These are phyloP conservation scores for Chunga burmeisteri DNA, from an alignment of 2,113 vertebrate species.

Conservation along the genomic window DNA sequence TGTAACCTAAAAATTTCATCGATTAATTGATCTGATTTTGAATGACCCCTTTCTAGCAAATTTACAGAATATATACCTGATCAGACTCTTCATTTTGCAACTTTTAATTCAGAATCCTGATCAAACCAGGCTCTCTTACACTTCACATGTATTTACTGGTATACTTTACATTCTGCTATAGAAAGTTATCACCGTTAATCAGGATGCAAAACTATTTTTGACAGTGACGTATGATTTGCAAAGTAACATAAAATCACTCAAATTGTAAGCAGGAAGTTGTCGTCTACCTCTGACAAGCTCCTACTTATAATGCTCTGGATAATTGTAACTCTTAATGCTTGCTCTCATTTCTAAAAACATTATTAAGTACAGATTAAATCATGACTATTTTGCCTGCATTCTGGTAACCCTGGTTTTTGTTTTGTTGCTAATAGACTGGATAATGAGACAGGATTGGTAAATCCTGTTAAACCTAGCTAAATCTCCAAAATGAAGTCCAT, in stretches of 20 bases:
- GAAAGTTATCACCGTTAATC: not conserved
- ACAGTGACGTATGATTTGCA: not conserved
- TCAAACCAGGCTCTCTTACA: not conserved
- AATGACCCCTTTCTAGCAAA: not conserved
- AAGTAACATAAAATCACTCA: not conserved
- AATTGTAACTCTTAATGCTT: not conserved
- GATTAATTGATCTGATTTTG: not conserved
- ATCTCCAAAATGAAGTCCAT: not conserved
- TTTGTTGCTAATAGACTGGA: not conserved
- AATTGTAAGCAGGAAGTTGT: not conserved
- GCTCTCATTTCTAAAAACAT: not conserved
- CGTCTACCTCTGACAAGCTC: not conserved
- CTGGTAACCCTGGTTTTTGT: not conserved
- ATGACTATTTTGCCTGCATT: not conserved
- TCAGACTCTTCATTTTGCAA: not conserved
- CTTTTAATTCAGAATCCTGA: not conserved
- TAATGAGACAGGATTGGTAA: not conserved
- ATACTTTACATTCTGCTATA: not conserved
- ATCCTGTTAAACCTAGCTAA: not conserved
- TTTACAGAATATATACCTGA: not conserved
- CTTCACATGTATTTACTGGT: not conserved
- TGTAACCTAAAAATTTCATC: not conserved
- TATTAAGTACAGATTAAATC: not conserved
- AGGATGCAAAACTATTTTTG: not conserved
- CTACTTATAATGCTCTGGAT: not conserved